Base-by-base conservation (phyloP, 1,140 invertebrate species). In the Reticulitermes speratus region DNA sequence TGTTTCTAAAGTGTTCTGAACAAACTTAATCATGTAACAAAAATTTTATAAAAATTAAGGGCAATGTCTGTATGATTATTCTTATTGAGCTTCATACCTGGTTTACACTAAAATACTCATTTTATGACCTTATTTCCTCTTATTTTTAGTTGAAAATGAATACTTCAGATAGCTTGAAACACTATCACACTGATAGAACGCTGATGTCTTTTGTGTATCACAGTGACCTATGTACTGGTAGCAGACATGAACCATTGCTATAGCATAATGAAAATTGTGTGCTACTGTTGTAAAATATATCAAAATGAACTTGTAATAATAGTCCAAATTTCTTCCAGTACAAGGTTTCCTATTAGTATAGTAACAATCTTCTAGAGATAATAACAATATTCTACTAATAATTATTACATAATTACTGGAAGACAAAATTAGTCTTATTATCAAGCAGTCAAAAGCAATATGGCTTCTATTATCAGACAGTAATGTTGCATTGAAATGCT, bases 191-290 rank as follows among this genome's bases (percentile, higher is more conserved):
- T 30, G 65, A 75, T 75, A 75, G 65, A 30, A 30, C n/a, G n/a
- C n/a, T 75, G n/a, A 75, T 75, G 65, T 75, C 65, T 75, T 75
- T 75, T 75, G 65, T 75, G 25, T 75, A 75, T 75, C 65, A 75
- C 65, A 75, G 65, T 75, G 65, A 75, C 65, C 65, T 75, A 75
- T 14, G 65, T 75, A 75, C 65, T 75, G 65, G 65, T 75, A 30
- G 19, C 52, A 55, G 19, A 19, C 14, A 55, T 55, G 52, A 55
- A 55, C 52, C 14, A 55, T 30, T 25, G n/a, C n/a, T 30, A 75
- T 75, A n/a, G 65, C n/a, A 25, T 75, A 30, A 25, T 75, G 25
- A n/a, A 75, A n/a, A 30, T 75, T 75, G 65, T 75, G 65, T 75
- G 65, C n/a, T 75, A 75, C 65, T 75, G 9, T 75, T 75, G 3